A percentile compares a stretch with the other conserved stretches of the same genome.
phyloP scores from a whole-genome alignment of 2,888 invertebrate genomes.

The Liodrosophila aerea region DNA sequence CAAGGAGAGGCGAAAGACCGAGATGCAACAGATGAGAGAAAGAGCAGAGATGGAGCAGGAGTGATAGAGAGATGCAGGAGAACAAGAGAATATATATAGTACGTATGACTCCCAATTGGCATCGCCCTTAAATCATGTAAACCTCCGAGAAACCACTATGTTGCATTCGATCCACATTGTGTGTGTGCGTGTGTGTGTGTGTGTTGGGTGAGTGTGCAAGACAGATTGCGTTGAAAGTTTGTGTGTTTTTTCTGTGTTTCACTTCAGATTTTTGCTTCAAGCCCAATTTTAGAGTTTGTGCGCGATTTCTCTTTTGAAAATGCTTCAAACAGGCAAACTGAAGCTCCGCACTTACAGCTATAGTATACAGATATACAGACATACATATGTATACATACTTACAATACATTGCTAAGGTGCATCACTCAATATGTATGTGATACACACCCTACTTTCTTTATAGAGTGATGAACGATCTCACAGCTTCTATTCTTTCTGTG shows the following conservation, averaged over 20 bases:
- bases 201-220: slow-evolving; percentile 5
- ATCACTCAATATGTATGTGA: too few species aligned
- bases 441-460: too few species aligned
- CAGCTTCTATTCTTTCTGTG: too few species aligned
- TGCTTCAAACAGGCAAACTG: neutral
- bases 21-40: neutral
- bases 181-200: neutral
- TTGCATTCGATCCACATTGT: slow-evolving; percentile 13
- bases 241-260: slow-evolving; percentile 14
- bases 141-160: slow-evolving; percentile 12
- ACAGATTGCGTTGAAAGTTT: slow-evolving; percentile 31
- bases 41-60: neutral
- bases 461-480: too few species aligned
- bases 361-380: neutral
- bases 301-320: slow-evolving; percentile 43
- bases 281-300: slow-evolving; percentile 15
- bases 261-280: slow-evolving; percentile 16
- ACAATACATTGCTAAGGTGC: neutral
- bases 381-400: too few species aligned
- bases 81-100: too few species aligned
- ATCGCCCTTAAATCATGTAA: slow-evolving; percentile 47
- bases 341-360: slow-evolving; percentile 1
- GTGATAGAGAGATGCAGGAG: too few species aligned
- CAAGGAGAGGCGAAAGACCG: neutral
- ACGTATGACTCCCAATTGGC: slow-evolving; percentile 35